These are phyloP conservation scores for Pseudomyrmex dendroicus DNA, from an alignment of 1,140 invertebrate genomes.

Conservation along the genomic window DNA sequence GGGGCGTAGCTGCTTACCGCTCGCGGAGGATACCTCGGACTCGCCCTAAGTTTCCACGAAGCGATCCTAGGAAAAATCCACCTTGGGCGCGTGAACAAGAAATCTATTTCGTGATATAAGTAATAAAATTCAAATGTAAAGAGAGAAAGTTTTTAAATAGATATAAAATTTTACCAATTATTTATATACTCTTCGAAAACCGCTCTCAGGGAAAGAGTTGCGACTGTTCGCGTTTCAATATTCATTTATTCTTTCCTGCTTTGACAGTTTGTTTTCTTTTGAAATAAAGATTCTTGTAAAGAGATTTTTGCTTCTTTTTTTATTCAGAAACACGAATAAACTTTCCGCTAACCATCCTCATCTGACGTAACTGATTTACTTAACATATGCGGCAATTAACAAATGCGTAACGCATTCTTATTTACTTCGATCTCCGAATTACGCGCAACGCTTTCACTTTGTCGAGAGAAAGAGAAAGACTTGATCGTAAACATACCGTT, in stretches of 20 bases:
- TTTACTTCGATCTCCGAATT: conserved; percentile 39
- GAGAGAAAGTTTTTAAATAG: too few relatives aligned
- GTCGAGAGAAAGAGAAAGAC: neutral
- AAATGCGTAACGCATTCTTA: neutral
- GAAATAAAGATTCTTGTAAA: neutral
- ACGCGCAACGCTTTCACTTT: conserved; percentile 41
- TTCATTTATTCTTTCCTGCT: too few relatives aligned
- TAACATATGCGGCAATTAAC: conserved; percentile 8
- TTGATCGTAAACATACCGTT: conserved; percentile 26
- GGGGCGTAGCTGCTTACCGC: conserved; percentile 73
- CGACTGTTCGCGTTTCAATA: too few relatives aligned
- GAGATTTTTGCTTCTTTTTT: neutral
- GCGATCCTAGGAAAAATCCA: neutral
- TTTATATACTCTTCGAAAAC: too few relatives aligned
- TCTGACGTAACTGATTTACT: conserved; percentile 11
- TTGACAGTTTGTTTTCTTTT: neutral
- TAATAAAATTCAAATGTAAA: neutral
- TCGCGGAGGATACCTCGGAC: conserved; percentile 34
- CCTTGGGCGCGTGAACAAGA: neutral
- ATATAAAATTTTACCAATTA: too few relatives aligned
- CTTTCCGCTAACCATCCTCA: neutral
- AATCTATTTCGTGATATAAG: neutral
- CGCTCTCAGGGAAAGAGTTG: too few relatives aligned
- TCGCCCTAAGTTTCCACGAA: conserved; percentile 30
- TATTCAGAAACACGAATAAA: neutral